Evolutionary conservation across 2,113 vertebrate species (phyloP), one percentile per base, ranked within the genome.

Genomic region (Fulmarus glacialis): DNA sequence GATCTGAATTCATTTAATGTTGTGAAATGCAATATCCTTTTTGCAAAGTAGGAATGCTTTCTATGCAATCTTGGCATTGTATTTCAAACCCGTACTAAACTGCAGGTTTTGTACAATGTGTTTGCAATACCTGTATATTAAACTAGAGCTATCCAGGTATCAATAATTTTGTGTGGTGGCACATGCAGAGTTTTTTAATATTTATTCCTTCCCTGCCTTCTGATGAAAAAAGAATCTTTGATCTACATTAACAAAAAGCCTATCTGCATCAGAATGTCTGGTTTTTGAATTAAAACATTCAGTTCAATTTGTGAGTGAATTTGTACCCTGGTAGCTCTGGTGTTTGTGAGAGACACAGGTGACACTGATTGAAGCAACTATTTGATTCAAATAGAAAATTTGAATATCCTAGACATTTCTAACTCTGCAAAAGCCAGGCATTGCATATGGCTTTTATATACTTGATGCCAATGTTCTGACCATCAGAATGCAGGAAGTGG

Each of bases 1-100:
- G 26, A 32, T 94, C 81, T 93, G 91, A 91, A 91, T 93, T 96
- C 52, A 93, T 95, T 96, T 93, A 52, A 55, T 36, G 26, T 68
- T 86, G 79, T 87, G 81, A 55, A 97, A 87, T 74, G 71, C 72
- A 93, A 32, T 85, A 68, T 87, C 83, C 84, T 88, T 79, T 63
- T 58, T 95, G 8, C 59, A 94, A 86, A 93, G 82, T 45, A 80
- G 66, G 71, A 91, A 64, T 89, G 53, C 56, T 93, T 82, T 87
- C 62, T 50, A 0, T 88, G 79, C 45, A 81, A 4, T 93, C 93
- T 95, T 73, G 84, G 82, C 82, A 38, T 34, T 97, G 93, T 95
- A 89, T 96, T 96, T 82, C 81, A 93, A 88, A 58, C 43, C 50
- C 4, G 0, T 66, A 13, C 40, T 93, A 59, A 75, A 73, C 63